phyloP scores from a whole-genome alignment of 2,888 invertebrate species.

The Lamellibrachia satsuma region DNA sequence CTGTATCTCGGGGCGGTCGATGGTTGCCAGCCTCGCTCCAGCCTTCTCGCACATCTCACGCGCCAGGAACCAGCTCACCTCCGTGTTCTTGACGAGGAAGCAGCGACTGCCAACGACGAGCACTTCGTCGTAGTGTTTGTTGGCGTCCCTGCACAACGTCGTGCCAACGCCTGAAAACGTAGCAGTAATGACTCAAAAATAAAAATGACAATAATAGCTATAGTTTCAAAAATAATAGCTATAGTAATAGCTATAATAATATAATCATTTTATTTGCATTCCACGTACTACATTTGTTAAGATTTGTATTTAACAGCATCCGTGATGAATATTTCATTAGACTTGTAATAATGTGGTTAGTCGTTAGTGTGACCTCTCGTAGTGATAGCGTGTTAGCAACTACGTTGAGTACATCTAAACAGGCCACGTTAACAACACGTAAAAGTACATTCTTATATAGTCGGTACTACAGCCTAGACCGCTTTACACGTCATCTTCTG shows the following conservation, averaged over 20 bases:
- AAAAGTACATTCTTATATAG: too few relatives aligned
- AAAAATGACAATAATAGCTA: neutral
- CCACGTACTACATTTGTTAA: too few relatives aligned
- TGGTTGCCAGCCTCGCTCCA: neutral
- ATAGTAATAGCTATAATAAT: neutral
- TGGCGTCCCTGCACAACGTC: neutral
- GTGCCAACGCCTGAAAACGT: neutral
- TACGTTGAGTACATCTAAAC: neutral
- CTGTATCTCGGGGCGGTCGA: neutral
- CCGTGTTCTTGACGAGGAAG: slow-evolving; percentile 1
- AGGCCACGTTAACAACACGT: neutral
- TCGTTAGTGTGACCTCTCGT: neutral
- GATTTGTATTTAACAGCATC: neutral
- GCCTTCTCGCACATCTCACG: neutral
- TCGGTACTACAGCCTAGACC: too few relatives aligned
- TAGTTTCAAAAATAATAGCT: too few relatives aligned
- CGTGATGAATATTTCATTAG: neutral
- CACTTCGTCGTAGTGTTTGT: neutral
- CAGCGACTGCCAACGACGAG: neutral
- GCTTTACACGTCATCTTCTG: too few relatives aligned
- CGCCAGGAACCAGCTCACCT: neutral
- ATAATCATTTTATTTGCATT: too few relatives aligned
- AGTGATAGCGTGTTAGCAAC: neutral
- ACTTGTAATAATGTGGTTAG: neutral
- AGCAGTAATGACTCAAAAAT: neutral